phyloP scores from a whole-genome alignment of 2,888 invertebrate genomes.

The Ichneumon xanthorius region DNA sequence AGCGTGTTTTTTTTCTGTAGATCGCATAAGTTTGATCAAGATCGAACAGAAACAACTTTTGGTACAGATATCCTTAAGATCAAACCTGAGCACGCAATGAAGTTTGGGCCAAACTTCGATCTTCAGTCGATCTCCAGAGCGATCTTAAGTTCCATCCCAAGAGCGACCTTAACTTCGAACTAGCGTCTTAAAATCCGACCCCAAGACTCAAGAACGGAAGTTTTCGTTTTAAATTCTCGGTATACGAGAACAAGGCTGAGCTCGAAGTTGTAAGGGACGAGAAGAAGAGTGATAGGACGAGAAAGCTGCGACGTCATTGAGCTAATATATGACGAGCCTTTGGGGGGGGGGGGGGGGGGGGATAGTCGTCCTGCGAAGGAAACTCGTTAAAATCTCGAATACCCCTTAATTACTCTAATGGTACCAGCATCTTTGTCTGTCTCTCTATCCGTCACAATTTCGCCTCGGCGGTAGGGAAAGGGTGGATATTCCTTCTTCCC shows the following conservation, averaged over 20 bases:
- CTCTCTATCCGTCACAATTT: slow-evolving; percentile 46
- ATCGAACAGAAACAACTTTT: too few relatives aligned
- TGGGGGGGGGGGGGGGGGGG: neutral
- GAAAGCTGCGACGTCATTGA: slow-evolving; percentile 42
- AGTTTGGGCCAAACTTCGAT: too few relatives aligned
- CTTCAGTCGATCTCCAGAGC: too few relatives aligned
- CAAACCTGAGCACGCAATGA: too few relatives aligned
- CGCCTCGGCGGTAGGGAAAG: neutral
- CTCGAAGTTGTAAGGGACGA: neutral
- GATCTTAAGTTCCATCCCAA: too few relatives aligned
- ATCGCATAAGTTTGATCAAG: too few relatives aligned
- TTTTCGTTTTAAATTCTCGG: neutral
- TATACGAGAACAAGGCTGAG: neutral
- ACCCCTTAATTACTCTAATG: slow-evolving; percentile 79
- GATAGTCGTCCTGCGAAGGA: slow-evolving; percentile 33
- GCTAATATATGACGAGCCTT: slow-evolving; percentile 34
- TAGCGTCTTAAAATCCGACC: neutral
- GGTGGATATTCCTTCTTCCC: slow-evolving; percentile 9
- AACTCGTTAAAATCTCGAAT: slow-evolving; percentile 68
- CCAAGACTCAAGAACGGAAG: neutral
- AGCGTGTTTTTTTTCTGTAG: too few relatives aligned
- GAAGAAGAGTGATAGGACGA: neutral
- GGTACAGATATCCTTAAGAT: too few relatives aligned
- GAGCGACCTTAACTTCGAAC: too few relatives aligned
- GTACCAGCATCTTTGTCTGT: slow-evolving; percentile 74